Evolutionary conservation across 1,140 invertebrate genomes (phyloP), one percentile per base, ranked within the genome.

Genomic region (Lysiphlebus fabarum): DNA sequence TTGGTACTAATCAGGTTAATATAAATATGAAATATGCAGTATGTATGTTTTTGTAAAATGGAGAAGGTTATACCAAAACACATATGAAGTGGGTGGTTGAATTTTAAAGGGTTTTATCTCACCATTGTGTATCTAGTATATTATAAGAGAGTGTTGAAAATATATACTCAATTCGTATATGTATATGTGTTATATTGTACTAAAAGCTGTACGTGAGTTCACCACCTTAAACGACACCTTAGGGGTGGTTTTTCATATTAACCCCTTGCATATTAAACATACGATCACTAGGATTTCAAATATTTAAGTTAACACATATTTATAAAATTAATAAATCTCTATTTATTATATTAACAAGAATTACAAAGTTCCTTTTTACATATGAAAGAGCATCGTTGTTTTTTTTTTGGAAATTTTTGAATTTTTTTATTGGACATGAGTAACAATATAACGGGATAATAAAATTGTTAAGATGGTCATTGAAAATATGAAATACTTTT

Each of bases 11-110:
- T 80, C 74, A 80, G 76, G 75, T 79, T 80, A 80, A 80, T 80
- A 79, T 80, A 80, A 79, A 80, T 79, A 77, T 80, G 78, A 80
- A 80, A 80, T 80, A 80, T 80, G 77, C 73, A 80, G 72, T 66
- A 69, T 72, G 67, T 67, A 67, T 68, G 74, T 75, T 74, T 65
- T 63, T 59, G 68, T 65, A 64, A 70, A 65, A 65, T 67, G 67
- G 54, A 66, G 63, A 71, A 69, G 72, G 67, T 70, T 63, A 58
- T 65, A n/a, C 59, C 53, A 63, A 65, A 49, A 44, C n/a, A 4
- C 12, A n/a, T 10, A 38, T 53, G 14, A 53, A 40, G 11, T 11
- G 48, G 47, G 41, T 42, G 47, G 53, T 17, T 38, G 34, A 54
- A 44, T 36, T 38, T 36, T 37, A 53, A 41, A 44, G 58, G 38